These are phyloP conservation scores for Coturnix japonica DNA, from an alignment of 2,113 vertebrate species.

Conservation along the genomic window DNA sequence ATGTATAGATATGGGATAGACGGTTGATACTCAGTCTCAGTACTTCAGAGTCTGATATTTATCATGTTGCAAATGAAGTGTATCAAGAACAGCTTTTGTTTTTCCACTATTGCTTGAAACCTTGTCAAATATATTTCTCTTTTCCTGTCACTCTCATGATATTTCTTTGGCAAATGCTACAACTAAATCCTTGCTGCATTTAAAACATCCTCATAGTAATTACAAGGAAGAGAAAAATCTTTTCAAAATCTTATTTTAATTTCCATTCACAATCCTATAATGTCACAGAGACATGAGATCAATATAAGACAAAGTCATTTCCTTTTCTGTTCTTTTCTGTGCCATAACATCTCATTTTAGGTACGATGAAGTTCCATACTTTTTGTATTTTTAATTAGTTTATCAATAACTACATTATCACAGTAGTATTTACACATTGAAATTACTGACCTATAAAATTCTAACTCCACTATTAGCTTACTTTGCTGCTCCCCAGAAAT, in stretches of 20 bases:
- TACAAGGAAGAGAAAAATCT: neutral
- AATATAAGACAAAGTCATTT: neutral
- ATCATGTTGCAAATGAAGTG: neutral
- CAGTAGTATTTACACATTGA: neutral
- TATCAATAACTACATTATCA: neutral
- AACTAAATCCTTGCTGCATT: neutral
- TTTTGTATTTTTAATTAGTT: neutral
- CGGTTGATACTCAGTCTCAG: neutral
- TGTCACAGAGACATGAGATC: neutral
- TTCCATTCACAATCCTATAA: neutral
- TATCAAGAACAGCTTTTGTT: neutral
- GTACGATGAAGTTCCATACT: neutral
- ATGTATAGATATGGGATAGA: neutral
- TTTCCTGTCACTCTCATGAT: neutral
- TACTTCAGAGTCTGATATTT: neutral
- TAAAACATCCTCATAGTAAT: slow-evolving; percentile 1
- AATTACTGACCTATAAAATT: neutral
- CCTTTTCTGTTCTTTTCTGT: neutral
- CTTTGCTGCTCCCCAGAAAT: neutral
- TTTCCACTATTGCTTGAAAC: slow-evolving; percentile 21
- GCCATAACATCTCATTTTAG: neutral
- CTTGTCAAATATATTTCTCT: neutral
- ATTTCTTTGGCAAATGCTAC: neutral
- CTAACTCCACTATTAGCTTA: neutral
- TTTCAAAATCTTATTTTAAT: neutral